Evolutionary conservation across 1,140 invertebrate genomes (phyloP).

Genomic region (Brachionus asplanchnoidis): DNA sequence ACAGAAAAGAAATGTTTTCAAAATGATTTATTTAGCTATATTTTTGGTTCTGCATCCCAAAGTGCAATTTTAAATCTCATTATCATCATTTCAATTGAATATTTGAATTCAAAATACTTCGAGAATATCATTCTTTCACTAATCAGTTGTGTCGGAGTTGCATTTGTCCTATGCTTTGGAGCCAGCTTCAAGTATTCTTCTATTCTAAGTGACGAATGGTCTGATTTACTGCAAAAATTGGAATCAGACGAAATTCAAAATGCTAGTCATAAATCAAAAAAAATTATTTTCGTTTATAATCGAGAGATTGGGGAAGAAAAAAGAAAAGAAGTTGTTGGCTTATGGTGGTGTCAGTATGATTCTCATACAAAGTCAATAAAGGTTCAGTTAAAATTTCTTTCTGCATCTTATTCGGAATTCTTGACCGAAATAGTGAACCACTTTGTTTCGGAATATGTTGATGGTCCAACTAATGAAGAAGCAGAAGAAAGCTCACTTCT

Average conservation of each 20-base stretch:
- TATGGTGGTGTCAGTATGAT: slow-evolving; percentile 17
- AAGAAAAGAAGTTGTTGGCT: not conserved
- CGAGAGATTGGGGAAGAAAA: not conserved
- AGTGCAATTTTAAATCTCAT: not conserved
- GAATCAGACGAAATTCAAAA: not conserved
- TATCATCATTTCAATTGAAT: slow-evolving; percentile 15
- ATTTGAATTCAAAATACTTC: not conserved
- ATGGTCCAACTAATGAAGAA: not conserved
- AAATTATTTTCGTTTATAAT: not conserved
- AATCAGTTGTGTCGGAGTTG: not conserved
- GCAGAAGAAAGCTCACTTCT: not conserved
- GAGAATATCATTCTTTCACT: not conserved
- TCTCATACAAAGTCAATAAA: not conserved
- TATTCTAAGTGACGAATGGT: slow-evolving; percentile 26
- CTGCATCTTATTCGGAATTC: not conserved
- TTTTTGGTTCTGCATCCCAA: slow-evolving; percentile 30
- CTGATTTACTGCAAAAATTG: not conserved
- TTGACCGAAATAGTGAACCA: not conserved
- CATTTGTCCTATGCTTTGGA: slow-evolving; percentile 34
- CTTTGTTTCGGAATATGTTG: not conserved
- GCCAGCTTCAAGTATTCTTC: slow-evolving; percentile 32
- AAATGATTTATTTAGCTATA: slow-evolving; percentile 15
- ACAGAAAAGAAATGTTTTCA: not conserved
- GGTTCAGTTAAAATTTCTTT: slow-evolving; percentile 6
- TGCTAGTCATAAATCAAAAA: slow-evolving; percentile 7